Percentiles rank a stretch among this genome's conserved stretches.
phyloP scores from a whole-genome alignment of 2,797 vertebrate species.

The Mionectes olivaceus region DNA sequence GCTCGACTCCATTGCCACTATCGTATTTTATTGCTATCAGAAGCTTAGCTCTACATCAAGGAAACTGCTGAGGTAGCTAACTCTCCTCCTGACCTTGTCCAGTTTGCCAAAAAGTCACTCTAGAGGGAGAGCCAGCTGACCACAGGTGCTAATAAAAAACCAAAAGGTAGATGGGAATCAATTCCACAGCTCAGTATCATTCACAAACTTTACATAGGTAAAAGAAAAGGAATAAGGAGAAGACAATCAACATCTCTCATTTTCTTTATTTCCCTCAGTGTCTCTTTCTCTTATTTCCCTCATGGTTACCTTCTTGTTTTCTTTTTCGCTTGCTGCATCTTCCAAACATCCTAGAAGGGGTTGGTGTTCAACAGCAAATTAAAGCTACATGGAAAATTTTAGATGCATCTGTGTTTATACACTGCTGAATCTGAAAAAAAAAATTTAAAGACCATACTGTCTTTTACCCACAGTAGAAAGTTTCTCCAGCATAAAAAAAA shows the following conservation, averaged over 20 bases:
- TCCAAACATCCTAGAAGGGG: not conserved
- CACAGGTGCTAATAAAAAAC: not conserved
- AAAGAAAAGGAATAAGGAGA: not conserved
- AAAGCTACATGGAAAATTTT: not conserved
- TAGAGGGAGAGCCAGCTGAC: not conserved
- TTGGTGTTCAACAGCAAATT: not conserved
- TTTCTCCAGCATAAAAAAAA: not conserved
- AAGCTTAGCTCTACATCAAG: not conserved
- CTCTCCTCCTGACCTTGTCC: not conserved
- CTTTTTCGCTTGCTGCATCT: not conserved
- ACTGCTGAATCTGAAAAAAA: not conserved
- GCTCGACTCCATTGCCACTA: not conserved
- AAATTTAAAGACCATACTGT: not conserved
- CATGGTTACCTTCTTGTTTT: not conserved
- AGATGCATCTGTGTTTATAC: not conserved
- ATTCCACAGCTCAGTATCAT: not conserved
- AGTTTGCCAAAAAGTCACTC: not conserved
- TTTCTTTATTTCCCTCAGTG: not conserved
- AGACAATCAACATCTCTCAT: not conserved
- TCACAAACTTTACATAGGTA: not conserved
- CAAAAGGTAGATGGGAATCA: not conserved
- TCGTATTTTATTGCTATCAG: not conserved
- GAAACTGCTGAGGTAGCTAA: not conserved
- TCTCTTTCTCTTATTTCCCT: not conserved
- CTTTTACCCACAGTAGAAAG: not conserved